These are phyloP conservation scores for Abrostola triplasia DNA, from an alignment of 2,888 invertebrate genomes.

Conservation along the genomic window DNA sequence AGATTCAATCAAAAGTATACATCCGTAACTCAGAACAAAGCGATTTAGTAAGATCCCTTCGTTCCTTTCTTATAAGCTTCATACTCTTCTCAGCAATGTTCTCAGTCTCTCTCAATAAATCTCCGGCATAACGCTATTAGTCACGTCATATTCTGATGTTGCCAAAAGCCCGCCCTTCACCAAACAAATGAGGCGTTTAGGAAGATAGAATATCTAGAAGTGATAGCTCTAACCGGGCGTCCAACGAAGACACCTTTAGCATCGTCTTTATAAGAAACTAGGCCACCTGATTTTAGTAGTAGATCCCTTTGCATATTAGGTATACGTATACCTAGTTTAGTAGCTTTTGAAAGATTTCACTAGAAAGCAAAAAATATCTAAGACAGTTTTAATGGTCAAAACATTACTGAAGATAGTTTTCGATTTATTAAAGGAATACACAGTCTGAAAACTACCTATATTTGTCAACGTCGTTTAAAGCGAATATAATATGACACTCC, in stretches of 20 bases:
- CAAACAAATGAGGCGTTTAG: slow-evolving; percentile 61
- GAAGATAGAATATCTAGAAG: slow-evolving; percentile 55
- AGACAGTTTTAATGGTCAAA: too few species aligned
- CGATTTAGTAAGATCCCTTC: slow-evolving; percentile 10
- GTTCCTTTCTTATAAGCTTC: slow-evolving; percentile 31
- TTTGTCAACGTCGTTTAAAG: slow-evolving; percentile 3
- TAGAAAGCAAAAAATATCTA: too few species aligned
- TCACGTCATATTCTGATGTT: slow-evolving; percentile 69
- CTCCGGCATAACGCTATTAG: slow-evolving; percentile 63
- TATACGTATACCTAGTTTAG: not conserved
- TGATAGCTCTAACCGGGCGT: slow-evolving; percentile 41
- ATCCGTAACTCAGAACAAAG: slow-evolving; percentile 18
- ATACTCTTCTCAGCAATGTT: slow-evolving; percentile 46
- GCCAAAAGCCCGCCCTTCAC: slow-evolving; percentile 47
- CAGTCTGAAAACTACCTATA: not conserved
- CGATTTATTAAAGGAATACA: not conserved
- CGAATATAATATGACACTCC: slow-evolving; percentile 2
- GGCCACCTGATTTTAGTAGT: slow-evolving; percentile 21
- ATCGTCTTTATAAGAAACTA: slow-evolving; percentile 9
- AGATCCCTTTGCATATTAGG: slow-evolving; percentile 4
- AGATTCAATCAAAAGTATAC: slow-evolving; percentile 15
- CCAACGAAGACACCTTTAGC: slow-evolving; percentile 28
- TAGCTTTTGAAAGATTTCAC: too few species aligned
- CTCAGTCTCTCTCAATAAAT: slow-evolving; percentile 67
- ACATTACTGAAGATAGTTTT: not conserved